Evolutionary conservation across 2,113 vertebrate species (phyloP).

Genomic region (Arizona elegans): DNA sequence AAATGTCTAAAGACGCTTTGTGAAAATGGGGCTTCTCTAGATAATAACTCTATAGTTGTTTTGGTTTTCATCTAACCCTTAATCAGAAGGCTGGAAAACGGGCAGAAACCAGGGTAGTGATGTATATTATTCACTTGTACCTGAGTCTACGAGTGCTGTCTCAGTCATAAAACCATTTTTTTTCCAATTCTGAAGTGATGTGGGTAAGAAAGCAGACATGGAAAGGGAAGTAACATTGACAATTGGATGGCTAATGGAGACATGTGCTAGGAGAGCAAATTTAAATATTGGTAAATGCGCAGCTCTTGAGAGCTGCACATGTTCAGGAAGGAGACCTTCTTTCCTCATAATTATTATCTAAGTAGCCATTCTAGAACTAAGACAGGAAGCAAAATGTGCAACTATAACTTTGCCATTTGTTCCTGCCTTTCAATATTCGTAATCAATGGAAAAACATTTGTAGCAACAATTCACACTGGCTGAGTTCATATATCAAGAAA

Average conservation of each 20-base stretch:
- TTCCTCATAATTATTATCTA: neutral
- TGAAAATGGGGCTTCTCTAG: neutral
- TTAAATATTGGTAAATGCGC: neutral
- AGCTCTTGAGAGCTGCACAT: neutral
- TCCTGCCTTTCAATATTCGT: neutral
- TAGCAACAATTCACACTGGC: neutral
- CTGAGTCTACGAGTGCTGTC: neutral
- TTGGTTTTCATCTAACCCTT: neutral
- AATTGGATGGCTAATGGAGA: neutral
- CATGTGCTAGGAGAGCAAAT: neutral
- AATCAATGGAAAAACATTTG: neutral
- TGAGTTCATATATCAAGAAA: neutral
- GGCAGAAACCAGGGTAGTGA: neutral
- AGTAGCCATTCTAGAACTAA: neutral
- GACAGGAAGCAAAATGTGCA: neutral
- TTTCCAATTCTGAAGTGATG: neutral
- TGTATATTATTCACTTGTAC: neutral
- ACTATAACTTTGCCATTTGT: neutral
- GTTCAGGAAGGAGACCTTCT: neutral
- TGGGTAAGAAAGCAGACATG: neutral
- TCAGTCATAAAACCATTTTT: neutral
- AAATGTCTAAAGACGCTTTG: neutral
- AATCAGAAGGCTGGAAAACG: neutral
- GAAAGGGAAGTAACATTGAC: neutral
- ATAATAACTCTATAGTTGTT: neutral